Evolutionary conservation across 1,140 invertebrate species (phyloP).

Genomic region (Octopus sinensis): DNA sequence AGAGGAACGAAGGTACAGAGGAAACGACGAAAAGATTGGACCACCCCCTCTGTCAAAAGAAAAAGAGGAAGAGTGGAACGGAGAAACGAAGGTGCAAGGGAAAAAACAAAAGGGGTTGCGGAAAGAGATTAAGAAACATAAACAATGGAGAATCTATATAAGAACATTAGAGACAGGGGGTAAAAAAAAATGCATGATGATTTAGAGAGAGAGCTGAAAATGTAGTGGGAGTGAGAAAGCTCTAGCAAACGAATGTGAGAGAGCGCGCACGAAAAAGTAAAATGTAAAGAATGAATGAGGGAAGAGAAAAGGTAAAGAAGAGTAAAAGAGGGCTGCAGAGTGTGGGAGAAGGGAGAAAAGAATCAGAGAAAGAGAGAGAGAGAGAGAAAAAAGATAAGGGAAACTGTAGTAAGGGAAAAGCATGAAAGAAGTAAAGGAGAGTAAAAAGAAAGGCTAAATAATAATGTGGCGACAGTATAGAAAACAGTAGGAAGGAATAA

Average conservation of each 20-base stretch:
- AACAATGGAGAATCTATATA: not conserved
- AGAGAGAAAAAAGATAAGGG: not conserved
- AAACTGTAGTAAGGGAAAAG: too few species aligned
- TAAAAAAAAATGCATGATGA: not conserved
- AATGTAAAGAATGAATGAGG: too few species aligned
- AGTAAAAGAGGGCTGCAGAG: not conserved
- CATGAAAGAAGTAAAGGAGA: too few species aligned
- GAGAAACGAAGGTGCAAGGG: not conserved
- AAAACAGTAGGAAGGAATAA: not conserved
- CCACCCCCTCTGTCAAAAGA: not conserved
- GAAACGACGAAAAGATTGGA: too few species aligned
- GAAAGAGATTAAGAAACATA: not conserved
- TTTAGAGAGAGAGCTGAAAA: not conserved
- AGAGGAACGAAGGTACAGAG: too few species aligned
- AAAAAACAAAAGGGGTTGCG: not conserved
- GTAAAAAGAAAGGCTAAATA: not conserved
- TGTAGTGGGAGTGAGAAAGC: not conserved
- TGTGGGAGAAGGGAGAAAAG: not conserved
- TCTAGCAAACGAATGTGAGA: not conserved
- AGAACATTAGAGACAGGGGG: not conserved
- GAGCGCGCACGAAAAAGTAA: too few species aligned
- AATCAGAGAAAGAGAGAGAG: not conserved
- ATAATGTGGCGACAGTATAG: not conserved
- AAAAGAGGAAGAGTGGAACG: not conserved
- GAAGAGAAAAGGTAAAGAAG: not conserved